A percentile compares a stretch with the other conserved stretches of the same genome.
Evolutionary conservation across 1,140 invertebrate species (phyloP).

Genomic region (Microplitis mediator): DNA sequence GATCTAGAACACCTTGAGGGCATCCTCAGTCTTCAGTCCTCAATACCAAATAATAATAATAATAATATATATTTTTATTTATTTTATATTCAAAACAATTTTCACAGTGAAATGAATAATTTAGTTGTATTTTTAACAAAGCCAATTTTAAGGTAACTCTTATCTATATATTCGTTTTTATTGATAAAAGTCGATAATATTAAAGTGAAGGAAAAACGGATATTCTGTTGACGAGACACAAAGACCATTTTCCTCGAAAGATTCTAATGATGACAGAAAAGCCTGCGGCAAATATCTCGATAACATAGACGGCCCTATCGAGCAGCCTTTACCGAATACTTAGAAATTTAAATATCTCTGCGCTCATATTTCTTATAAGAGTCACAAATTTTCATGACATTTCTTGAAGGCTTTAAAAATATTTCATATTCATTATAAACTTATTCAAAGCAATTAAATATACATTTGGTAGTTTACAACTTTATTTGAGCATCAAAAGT

Average conservation of each 20-base stretch:
- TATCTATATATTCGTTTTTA: neutral
- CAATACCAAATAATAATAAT: neutral
- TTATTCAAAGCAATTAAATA: neutral
- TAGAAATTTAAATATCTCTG: neutral
- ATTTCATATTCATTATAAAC: neutral
- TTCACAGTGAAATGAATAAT: neutral
- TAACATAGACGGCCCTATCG: neutral
- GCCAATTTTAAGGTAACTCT: neutral
- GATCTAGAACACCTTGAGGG: too few relatives aligned
- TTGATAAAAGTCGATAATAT: neutral
- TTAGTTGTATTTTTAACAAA: neutral
- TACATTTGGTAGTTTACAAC: too few relatives aligned
- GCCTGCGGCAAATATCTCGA: neutral
- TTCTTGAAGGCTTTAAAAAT: too few relatives aligned
- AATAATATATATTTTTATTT: neutral
- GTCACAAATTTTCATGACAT: too few relatives aligned
- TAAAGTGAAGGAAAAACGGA: neutral
- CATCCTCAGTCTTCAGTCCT: neutral
- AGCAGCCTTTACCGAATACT: neutral
- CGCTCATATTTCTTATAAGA: neutral
- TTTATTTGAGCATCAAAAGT: too few relatives aligned
- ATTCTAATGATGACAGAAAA: constrained; percentile 4
- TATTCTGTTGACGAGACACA: neutral
- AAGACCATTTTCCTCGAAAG: neutral
- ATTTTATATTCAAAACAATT: neutral